Evolutionary conservation across 92 coral and sea anemone genomes (phyloP).

Genomic region (Galaxea fascicularis): DNA sequence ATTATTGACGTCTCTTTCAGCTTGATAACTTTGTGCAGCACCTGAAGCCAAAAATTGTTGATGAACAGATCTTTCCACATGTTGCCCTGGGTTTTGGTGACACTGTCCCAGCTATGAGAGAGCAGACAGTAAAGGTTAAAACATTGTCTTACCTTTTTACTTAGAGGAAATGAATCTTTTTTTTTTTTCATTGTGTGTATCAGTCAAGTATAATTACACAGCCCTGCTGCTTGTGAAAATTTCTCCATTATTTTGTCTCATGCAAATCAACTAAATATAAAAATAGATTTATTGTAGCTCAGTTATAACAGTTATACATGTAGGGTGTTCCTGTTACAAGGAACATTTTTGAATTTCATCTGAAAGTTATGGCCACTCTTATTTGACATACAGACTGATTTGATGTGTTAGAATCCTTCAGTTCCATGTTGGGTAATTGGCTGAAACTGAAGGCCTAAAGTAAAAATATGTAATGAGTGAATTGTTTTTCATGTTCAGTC

Average conservation of each 20-base stretch:
- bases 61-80: slow-evolving; percentile 98
- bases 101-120: slow-evolving; percentile 99
- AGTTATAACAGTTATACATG: too few relatives aligned
- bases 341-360: too few relatives aligned
- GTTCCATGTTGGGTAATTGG: not conserved
- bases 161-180: too few relatives aligned
- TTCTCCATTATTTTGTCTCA: not conserved
- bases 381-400: too few relatives aligned
- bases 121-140: slow-evolving; percentile 94
- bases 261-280: not conserved
- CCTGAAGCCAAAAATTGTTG: slow-evolving; percentile 91
- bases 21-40: slow-evolving; percentile 94
- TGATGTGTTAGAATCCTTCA: too few relatives aligned
- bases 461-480: not conserved
- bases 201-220: not conserved
- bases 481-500: slow-evolving; percentile 61
- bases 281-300: too few relatives aligned
- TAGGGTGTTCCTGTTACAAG: too few relatives aligned
- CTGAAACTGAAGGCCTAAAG: not conserved
- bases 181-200: not conserved
- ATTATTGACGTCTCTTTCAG: slow-evolving; percentile 38
- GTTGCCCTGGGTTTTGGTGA: slow-evolving; percentile 97
- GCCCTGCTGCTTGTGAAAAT: not conserved
- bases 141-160: not conserved
- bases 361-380: too few relatives aligned